Base-by-base conservation (phyloP, 2,113 vertebrate genomes). In the Dasyurus viverrinus region DNA sequence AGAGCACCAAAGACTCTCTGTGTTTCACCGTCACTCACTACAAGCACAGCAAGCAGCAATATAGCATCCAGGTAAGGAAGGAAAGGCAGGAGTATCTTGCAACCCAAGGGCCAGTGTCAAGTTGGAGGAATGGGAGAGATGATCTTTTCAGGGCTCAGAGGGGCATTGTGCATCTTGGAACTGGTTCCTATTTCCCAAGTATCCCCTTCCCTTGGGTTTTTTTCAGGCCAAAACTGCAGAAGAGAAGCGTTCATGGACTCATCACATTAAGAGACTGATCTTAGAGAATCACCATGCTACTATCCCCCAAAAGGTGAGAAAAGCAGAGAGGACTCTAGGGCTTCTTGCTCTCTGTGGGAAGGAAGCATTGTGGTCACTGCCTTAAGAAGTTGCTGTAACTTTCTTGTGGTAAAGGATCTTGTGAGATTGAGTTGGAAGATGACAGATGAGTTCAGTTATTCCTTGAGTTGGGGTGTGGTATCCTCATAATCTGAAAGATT, bases 191-290 rank as follows among this genome's bases (percentile, higher is more conserved):
- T 91, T 54, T 22, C 53, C 9, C 6, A 68, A 3, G 8, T 53
- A 5, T 90, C 50, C 84, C 47, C 52, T 92, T 54, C 55, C 8
- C 53, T 76, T 89, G 91, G 27, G 68, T 84, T 25, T 94, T 16
- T 48, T 89, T 11, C 93, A 99, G 99, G 99, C 99, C 97, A 99
- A 98, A 97, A 99, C 99, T 0, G 99, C 98, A 16, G 99, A 99
- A 95, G 99, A 99, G 98, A 99, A 99, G 97, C 99, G 99, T 0
- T 36, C 99, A 26, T 99, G 99, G 99, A 99, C 99, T 47, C 99
- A 99, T 97, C 99, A 99, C 96, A 99, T 99, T 94, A 99, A 99
- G 98, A 98, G 99, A 91, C 99, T 99, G 89, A 99, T 99, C 95
- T 98, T 99, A 92, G 99, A 99, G 98, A 99, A 99, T 96, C 99